These are phyloP conservation scores for Lochmaea capreae DNA, from an alignment of 2,888 invertebrate genomes.

Conservation along the genomic window DNA sequence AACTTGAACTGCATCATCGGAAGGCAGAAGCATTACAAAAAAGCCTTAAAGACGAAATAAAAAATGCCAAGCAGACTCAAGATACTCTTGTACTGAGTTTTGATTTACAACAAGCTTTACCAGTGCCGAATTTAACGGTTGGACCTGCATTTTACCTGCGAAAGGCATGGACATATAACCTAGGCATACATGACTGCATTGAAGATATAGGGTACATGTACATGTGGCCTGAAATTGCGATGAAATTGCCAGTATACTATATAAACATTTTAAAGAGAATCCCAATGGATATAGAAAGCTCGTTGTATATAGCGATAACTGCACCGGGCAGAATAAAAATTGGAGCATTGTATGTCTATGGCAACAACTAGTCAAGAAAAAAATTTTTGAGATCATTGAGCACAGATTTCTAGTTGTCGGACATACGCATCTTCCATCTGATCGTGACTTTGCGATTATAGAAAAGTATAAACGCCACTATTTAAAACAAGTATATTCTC, in stretches of 20 bases:
- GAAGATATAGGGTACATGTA: constrained; percentile 39
- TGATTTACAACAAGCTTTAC: constrained; percentile 41
- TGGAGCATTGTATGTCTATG: constrained; percentile 41
- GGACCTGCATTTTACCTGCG: constrained; percentile 10
- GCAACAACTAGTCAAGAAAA: constrained; percentile 38
- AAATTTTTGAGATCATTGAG: constrained; percentile 35
- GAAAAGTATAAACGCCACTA: constrained; percentile 10
- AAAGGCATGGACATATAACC: constrained; percentile 40
- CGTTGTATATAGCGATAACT: constrained; percentile 39
- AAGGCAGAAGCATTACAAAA: constrained; percentile 43
- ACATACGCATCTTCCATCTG: constrained; percentile 40
- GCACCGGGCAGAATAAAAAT: constrained; percentile 42
- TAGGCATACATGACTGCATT: constrained; percentile 33
- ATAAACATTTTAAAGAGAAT: constrained; percentile 39
- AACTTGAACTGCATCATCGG: constrained; percentile 43
- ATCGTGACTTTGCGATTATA: constrained; percentile 23
- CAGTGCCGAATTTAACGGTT: constrained; percentile 19
- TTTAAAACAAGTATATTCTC: too few species aligned
- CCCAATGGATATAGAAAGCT: constrained; percentile 25
- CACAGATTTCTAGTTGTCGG: constrained; percentile 42
- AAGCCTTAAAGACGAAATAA: constrained; percentile 40
- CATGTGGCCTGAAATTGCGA: constrained; percentile 43
- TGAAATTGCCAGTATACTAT: constrained; percentile 14
- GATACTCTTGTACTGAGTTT: constrained; percentile 7
- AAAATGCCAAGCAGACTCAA: not conserved